These are phyloP conservation scores for Mylabris phalerata DNA, from an alignment of 1,140 invertebrate genomes.

Conservation along the genomic window DNA sequence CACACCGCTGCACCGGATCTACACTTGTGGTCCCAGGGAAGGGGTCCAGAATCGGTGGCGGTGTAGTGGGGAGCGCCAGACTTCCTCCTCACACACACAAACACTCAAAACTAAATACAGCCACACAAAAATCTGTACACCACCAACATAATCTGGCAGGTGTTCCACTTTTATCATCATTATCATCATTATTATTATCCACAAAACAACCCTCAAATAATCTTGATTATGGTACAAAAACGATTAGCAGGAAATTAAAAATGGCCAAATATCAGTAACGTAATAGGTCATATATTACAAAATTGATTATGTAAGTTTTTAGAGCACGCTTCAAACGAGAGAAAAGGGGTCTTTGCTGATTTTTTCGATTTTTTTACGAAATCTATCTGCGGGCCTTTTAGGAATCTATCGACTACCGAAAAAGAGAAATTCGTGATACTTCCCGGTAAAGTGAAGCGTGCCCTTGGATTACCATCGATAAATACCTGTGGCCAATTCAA, in stretches of 20 bases:
- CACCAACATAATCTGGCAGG: background rate
- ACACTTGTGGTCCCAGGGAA: slow-evolving; percentile 19
- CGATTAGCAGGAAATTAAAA: slow-evolving; percentile 1
- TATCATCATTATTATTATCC: background rate
- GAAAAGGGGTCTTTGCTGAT: too few relatives aligned
- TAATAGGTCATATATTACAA: slow-evolving; percentile 14
- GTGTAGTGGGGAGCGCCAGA: slow-evolving; percentile 14
- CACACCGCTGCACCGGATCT: slow-evolving; percentile 27
- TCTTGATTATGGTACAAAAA: background rate
- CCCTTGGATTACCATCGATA: too few relatives aligned
- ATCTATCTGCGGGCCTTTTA: too few relatives aligned
- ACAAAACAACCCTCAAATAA: background rate
- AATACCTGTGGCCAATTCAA: too few relatives aligned
- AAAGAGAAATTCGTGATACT: too few relatives aligned
- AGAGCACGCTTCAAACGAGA: too few relatives aligned
- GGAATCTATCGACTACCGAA: too few relatives aligned
- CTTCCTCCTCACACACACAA: slow-evolving; percentile 20
- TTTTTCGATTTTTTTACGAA: too few relatives aligned
- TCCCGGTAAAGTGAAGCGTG: too few relatives aligned
- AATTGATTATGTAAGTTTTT: background rate
- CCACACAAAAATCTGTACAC: slow-evolving; percentile 17
- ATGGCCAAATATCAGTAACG: background rate
- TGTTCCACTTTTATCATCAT: slow-evolving; percentile 1
- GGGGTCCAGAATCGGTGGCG: background rate
- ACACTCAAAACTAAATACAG: too few relatives aligned